Evolutionary conservation across 1,140 invertebrate species (phyloP).

Genomic region (Oncopodura yosiiana): DNA sequence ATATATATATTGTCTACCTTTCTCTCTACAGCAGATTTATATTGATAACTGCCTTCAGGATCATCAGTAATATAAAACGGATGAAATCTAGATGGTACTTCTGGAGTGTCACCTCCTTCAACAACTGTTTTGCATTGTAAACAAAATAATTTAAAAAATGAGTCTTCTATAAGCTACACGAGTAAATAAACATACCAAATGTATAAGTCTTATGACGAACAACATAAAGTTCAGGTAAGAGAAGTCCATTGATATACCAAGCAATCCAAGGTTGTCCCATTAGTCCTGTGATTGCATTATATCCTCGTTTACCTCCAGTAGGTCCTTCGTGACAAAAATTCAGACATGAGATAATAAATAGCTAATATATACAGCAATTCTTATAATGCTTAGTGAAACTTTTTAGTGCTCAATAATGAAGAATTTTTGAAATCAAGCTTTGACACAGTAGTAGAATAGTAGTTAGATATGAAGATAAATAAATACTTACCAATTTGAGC

Average conservation of each 20-base stretch:
- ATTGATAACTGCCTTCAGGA: conserved; percentile 74
- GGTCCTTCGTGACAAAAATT: too few relatives aligned
- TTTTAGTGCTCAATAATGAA: too few relatives aligned
- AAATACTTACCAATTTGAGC: conserved; percentile 88
- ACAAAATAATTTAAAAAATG: neutral
- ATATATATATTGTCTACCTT: conserved; percentile 46
- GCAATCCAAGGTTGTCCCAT: conserved; percentile 56
- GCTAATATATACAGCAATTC: too few relatives aligned
- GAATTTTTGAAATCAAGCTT: too few relatives aligned
- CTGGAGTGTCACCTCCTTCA: conserved; percentile 71
- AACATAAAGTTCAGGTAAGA: conserved; percentile 86
- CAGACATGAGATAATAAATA: too few relatives aligned
- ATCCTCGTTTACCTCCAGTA: conserved; percentile 56
- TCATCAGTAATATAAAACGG: conserved; percentile 94
- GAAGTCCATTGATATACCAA: conserved; percentile 89
- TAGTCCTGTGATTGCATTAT: conserved; percentile 47
- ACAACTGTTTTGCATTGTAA: conserved; percentile 45
- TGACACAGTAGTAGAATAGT: too few relatives aligned
- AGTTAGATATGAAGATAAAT: too few relatives aligned
- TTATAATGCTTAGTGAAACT: too few relatives aligned
- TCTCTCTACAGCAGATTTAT: conserved; percentile 73
- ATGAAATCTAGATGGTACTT: conserved; percentile 72
- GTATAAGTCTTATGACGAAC: conserved; percentile 75
- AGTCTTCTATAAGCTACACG: neutral
- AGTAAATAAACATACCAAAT: conserved; percentile 13